Base-by-base conservation (phyloP, 2,888 invertebrate species). In the Mylabris sibirica region DNA sequence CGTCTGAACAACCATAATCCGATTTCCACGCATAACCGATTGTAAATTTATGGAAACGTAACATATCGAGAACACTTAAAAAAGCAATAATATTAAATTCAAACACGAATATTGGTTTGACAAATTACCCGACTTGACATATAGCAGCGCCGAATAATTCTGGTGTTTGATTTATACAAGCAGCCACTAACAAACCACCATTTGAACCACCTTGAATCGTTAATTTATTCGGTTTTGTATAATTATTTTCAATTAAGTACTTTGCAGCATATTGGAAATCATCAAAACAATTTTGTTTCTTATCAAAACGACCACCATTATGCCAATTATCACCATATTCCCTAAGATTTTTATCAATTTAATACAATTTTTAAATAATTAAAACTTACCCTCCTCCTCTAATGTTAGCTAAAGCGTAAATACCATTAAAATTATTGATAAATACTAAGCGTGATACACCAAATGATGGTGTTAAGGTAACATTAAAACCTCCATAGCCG, bases 291-390 rank as follows among this genome's bases (percentile, higher is more conserved):
- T 99, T 99, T 87, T 99, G 98, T 83, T 99, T 99, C 82, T 97
- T 96, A 3, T 91, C 89, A 71, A 95, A 88, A 24, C 95, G 92
- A 1, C 98, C 99, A 6, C 89, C 94, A 83, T 97, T 94, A 86
- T 99, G 98, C 99, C 99, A 99, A 76, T 92, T 92, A 84, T 98
- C 96, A 57, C 99, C 99, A 85, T 98, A 99, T 84, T 99, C 99
- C 1, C 96, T 96, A 85, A 0, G 81, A 17, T 44, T 57, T 26
- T 57, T 14, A 22, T 14, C 1, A 14, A 26, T 14, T 1, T 22
- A 22, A 26, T 14, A 2, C 4, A 14, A 26, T 61, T 22, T 22
- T 62, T 22, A 22, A 41, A 22, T 35, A 2, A 11, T n/a, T 35
- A 9, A n/a, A 57, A 83, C 89, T 86, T 83, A 96, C 95, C 97